Evolutionary conservation across 2,113 vertebrate genomes (phyloP).

Genomic region (Cynopterus brachyotis): DNA sequence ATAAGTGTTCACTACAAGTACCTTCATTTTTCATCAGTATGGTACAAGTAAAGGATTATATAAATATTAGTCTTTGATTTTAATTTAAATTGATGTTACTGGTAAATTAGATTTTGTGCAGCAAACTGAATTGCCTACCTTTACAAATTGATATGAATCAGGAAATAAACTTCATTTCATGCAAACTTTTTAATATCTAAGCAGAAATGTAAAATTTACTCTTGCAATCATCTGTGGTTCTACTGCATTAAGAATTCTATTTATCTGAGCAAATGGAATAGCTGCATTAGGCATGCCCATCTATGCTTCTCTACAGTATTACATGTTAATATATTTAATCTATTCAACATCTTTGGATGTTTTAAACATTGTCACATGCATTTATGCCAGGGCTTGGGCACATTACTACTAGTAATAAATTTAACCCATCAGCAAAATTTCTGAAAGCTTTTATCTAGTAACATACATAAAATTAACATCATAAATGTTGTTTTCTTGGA

Average conservation of each 20-base stretch:
- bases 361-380: background rate
- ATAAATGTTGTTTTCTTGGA: background rate
- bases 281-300: slow-evolving; percentile 7
- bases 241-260: slow-evolving; percentile 74
- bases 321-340: slow-evolving; percentile 44
- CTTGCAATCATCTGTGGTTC: slow-evolving; percentile 72
- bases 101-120: slow-evolving; percentile 84
- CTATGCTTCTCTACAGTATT: slow-evolving; percentile 14
- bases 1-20: slow-evolving; percentile 55
- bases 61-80: slow-evolving; percentile 82
- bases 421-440: background rate
- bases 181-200: slow-evolving; percentile 82
- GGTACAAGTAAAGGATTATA: slow-evolving; percentile 62
- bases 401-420: background rate
- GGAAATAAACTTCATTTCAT: slow-evolving; percentile 84
- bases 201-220: slow-evolving; percentile 81
- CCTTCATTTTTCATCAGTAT: slow-evolving; percentile 77
- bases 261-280: slow-evolving; percentile 71
- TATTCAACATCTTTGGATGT: slow-evolving; percentile 12
- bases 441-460: background rate
- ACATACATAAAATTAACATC: background rate
- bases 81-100: slow-evolving; percentile 86
- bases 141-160: slow-evolving; percentile 85
- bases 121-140: slow-evolving; percentile 79
- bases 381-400: background rate